A percentile compares a stretch with the other conserved stretches of the same genome.
These are phyloP conservation scores for Meloe dianella DNA, from an alignment of 2,888 invertebrate species.

Conservation along the genomic window DNA sequence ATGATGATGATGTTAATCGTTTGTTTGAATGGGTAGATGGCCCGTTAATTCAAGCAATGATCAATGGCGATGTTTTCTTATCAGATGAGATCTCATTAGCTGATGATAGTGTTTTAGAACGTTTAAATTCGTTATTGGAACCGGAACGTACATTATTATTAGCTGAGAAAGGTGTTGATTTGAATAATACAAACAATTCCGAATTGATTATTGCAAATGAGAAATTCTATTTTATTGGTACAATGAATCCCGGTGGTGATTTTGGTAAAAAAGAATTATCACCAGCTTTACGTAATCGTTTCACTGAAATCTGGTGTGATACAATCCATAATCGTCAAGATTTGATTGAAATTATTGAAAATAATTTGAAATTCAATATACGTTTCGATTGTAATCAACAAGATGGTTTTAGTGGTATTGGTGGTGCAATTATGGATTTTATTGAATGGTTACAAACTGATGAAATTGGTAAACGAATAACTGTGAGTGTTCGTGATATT, in stretches of 20 bases:
- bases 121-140: slow-evolving; percentile 87
- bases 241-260: slow-evolving; percentile 99
- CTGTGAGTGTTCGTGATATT: slow-evolving; percentile 89
- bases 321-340: slow-evolving; percentile 75
- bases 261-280: slow-evolving; percentile 99
- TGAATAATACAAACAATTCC: slow-evolving; percentile 61
- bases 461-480: slow-evolving; percentile 75
- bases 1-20: slow-evolving; percentile 56
- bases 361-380: slow-evolving; percentile 70
- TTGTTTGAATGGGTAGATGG: slow-evolving; percentile 99
- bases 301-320: slow-evolving; percentile 99
- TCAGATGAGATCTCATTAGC: slow-evolving; percentile 99
- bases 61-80: slow-evolving; percentile 84
- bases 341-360: slow-evolving; percentile 78
- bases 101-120: slow-evolving; percentile 96
- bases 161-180: slow-evolving; percentile 84
- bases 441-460: slow-evolving; percentile 75
- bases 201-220: slow-evolving; percentile 70
- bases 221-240: slow-evolving; percentile 90
- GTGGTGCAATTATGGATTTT: slow-evolving; percentile 78
- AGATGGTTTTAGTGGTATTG: slow-evolving; percentile 64
- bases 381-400: slow-evolving; percentile 62
- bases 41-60: slow-evolving; percentile 91
- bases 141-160: slow-evolving; percentile 89
- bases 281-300: slow-evolving; percentile 94